Percentiles rank a stretch among this genome's conserved stretches.
Conservation (phyloP, 2,113 vertebrate genomes). For the Prionailurus bengalensis region DNA sequence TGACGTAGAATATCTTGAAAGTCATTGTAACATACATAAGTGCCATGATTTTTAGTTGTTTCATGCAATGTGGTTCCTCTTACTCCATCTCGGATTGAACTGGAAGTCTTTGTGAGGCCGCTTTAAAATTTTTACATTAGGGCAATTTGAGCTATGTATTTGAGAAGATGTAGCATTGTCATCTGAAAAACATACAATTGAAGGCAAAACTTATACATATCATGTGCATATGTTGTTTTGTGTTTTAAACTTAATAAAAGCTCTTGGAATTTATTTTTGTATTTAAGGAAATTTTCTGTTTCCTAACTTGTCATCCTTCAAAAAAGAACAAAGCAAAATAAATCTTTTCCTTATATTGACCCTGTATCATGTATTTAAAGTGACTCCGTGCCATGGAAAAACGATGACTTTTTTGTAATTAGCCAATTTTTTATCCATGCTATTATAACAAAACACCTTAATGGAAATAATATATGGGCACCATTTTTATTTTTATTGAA, state of each 20-base stretch:
- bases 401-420: conserved; percentile 2
- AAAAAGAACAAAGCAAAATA: not conserved
- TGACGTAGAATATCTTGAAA: not conserved
- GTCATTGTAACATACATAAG: not conserved
- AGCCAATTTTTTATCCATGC: conserved; percentile 62
- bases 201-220: not conserved
- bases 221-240: not conserved
- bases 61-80: not conserved
- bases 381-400: not conserved
- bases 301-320: not conserved
- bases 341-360: not conserved
- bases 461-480: conserved; percentile 6
- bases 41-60: not conserved
- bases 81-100: not conserved
- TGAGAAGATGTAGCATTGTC: not conserved
- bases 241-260: conserved; percentile 39
- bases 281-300: not conserved
- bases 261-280: not conserved
- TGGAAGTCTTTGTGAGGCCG: not conserved
- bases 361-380: not conserved
- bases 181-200: not conserved
- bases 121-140: not conserved
- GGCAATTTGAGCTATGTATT: not conserved
- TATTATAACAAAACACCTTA: conserved; percentile 55
- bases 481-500: not conserved